Conservation (phyloP, 2,113 vertebrate genomes). For the Phyllostomus hastatus region DNA sequence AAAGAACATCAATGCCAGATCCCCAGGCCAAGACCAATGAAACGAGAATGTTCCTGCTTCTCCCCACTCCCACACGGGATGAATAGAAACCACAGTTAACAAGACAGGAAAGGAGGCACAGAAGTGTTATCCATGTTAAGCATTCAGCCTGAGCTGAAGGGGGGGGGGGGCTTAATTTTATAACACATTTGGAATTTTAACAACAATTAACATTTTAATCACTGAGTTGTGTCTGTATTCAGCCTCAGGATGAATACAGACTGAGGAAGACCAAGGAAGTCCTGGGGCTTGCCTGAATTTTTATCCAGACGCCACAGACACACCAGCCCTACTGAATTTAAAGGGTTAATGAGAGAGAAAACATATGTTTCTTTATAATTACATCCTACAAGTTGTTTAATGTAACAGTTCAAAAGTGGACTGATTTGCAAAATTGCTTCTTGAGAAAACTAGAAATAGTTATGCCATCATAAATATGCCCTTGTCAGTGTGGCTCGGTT, state of each 20-base stretch:
- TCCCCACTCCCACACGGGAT: not conserved
- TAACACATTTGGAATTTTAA: not conserved
- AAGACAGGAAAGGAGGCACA: not conserved
- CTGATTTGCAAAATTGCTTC: not conserved
- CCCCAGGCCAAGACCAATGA: not conserved
- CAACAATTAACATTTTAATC: not conserved
- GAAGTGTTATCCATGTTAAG: not conserved
- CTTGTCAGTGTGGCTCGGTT: too few relatives aligned
- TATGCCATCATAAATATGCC: not conserved
- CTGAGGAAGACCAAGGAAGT: not conserved
- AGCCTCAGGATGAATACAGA: not conserved
- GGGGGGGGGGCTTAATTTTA: not conserved
- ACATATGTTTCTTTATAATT: not conserved
- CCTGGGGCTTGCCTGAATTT: not conserved
- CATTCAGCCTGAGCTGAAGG: not conserved
- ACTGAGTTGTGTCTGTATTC: not conserved
- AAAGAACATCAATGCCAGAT: not conserved
- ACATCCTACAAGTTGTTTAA: not conserved
- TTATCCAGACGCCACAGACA: not conserved
- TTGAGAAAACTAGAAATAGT: not conserved
- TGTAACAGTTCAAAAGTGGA: not conserved
- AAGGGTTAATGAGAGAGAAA: not conserved
- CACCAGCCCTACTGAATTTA: not conserved
- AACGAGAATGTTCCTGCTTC: not conserved
- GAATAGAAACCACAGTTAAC: not conserved